These are phyloP conservation scores for Panthera uncia DNA, from an alignment of 2,113 vertebrate genomes.

Conservation along the genomic window DNA sequence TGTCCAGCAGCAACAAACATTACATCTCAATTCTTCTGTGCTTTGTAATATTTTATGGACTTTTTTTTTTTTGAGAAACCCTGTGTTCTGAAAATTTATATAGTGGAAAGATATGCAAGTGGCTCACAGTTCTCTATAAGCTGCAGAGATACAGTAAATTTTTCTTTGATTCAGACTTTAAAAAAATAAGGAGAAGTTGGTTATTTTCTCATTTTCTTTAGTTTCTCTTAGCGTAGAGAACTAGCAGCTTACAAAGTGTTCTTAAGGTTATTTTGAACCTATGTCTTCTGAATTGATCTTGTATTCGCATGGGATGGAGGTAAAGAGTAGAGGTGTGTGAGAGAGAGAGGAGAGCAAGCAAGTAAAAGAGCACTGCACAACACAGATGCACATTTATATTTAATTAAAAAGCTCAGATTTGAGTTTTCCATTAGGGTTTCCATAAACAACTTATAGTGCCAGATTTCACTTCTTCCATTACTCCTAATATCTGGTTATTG, in stretches of 20 bases:
- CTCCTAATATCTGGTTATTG: background rate
- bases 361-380: background rate
- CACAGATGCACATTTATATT: background rate
- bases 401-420: background rate
- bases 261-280: background rate
- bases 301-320: background rate
- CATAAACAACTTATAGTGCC: background rate
- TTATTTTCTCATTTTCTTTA: background rate
- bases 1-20: background rate
- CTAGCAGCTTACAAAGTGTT: background rate
- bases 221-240: background rate
- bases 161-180: constrained; percentile 38
- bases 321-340: background rate
- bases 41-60: constrained; percentile 13
- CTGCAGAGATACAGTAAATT: background rate
- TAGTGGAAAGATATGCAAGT: background rate
- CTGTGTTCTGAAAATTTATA: constrained; percentile 7
- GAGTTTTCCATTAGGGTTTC: background rate
- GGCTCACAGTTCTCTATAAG: background rate
- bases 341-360: background rate
- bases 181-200: background rate
- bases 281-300: background rate
- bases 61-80: constrained; percentile 40
- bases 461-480: background rate
- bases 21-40: background rate